Base-by-base conservation (phyloP, 1,140 invertebrate species). In the Limonius californicus region DNA sequence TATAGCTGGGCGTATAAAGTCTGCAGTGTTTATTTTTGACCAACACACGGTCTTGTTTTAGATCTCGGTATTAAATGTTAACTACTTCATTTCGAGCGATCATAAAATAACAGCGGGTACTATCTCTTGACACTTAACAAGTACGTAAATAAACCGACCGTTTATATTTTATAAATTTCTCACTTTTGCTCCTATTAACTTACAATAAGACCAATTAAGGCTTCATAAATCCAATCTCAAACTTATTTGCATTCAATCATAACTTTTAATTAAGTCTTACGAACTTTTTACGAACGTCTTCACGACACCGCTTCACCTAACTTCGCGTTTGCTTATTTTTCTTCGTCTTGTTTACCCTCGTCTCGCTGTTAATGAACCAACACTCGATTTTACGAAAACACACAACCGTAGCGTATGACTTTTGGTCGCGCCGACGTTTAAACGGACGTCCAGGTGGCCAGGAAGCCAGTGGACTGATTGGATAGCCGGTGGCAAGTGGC, bases 391-490 rank as follows among this genome's bases (percentile, higher is more conserved):
- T 27, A 27, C 3, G 3, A 27, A 27, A 27, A 27, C 23, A 27
- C 9, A 27, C 23, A 27, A 27, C 9, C 23, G 23, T 27, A 27
- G 9, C 23, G 3, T 27, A 27, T 9, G 23, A 27, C 23, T 27
- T 27, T 27, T 27, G 23, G 23, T 27, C 23, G 23, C 23, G 23
- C 23, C 23, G 23, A 27, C 47, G 35, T 14, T 42, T 43, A 32
- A 12, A 18, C 15, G 15, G 18, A 23, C 57, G 43, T 59, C 43
- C 66, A 68, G 66, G 63, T 68, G 66, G 62, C 60, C 63, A 47
- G 45, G 56, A 19, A 55, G 57, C 55, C 58, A 55, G 57, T 56
- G 15, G 32, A 63, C 62, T 63, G 62, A 63, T 63, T 66, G 61
- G 57, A 50, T 50, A 50, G 54, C 42, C 60, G 61, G 54, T 53